Percentiles rank a stretch among this genome's conserved stretches.
Conservation (phyloP, 1,140 invertebrate species). For the Oedothorax gibbosus region DNA sequence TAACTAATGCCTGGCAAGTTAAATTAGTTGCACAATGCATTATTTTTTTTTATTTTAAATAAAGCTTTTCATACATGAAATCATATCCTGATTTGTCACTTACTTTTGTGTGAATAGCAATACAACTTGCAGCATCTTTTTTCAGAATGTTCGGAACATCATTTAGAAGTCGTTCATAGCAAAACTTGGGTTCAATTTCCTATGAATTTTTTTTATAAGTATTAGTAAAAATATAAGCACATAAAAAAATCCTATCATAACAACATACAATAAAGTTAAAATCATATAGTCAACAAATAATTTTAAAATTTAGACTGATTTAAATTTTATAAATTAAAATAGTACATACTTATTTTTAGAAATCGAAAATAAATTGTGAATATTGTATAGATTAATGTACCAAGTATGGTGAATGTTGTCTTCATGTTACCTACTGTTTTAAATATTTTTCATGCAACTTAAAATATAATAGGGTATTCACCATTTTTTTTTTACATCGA, state of each 20-base stretch:
- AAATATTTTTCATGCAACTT: too few relatives aligned
- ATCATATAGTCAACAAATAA: not conserved
- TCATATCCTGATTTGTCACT: not conserved
- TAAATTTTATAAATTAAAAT: not conserved
- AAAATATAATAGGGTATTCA: too few relatives aligned
- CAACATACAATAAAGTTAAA: too few relatives aligned
- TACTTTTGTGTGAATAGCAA: constrained; percentile 92
- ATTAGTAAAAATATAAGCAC: too few relatives aligned
- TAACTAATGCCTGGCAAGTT: too few relatives aligned
- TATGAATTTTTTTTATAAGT: constrained; percentile 61
- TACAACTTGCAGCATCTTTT: constrained; percentile 90
- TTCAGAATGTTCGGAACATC: constrained; percentile 86
- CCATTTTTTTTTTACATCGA: too few relatives aligned
- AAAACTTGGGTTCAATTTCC: constrained; percentile 91
- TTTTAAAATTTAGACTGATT: not conserved
- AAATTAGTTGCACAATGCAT: too few relatives aligned
- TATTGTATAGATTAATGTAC: too few relatives aligned
- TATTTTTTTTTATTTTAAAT: too few relatives aligned
- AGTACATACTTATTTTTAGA: not conserved
- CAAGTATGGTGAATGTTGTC: too few relatives aligned
- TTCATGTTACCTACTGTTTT: too few relatives aligned
- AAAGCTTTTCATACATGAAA: too few relatives aligned
- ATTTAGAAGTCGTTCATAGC: constrained; percentile 89
- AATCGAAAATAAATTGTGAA: not conserved
- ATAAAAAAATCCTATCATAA: not conserved